Percentiles rank a stretch among this genome's conserved stretches.
These are phyloP conservation scores for Coleophora deauratella DNA, from an alignment of 2,888 invertebrate genomes.

Conservation along the genomic window DNA sequence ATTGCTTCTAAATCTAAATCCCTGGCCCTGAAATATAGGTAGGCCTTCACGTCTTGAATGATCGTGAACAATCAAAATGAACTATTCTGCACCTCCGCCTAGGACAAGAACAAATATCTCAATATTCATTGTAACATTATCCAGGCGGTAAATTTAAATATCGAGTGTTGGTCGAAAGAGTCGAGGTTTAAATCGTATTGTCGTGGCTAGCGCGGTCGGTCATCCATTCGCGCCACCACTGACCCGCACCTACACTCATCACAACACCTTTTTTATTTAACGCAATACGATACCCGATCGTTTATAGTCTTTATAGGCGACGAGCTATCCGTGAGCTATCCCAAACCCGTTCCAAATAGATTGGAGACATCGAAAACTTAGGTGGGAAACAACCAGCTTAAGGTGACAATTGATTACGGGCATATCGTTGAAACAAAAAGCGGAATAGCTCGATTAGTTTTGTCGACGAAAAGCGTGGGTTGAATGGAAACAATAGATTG, in stretches of 20 bases:
- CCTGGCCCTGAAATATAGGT: no score
- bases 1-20: background rate
- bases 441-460: slow-evolving; percentile 66
- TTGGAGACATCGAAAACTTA: slow-evolving; percentile 49
- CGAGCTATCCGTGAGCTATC: slow-evolving; percentile 44
- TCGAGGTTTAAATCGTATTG: slow-evolving; percentile 42
- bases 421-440: slow-evolving; percentile 58
- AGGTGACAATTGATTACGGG: slow-evolving; percentile 70
- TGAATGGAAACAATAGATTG: slow-evolving; percentile 65
- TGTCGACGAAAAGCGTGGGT: slow-evolving; percentile 61
- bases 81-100: background rate
- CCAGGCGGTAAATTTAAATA: slow-evolving; percentile 27
- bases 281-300: slow-evolving; percentile 68
- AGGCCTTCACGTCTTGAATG: background rate
- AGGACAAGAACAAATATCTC: slow-evolving; percentile 10
- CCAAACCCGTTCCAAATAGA: slow-evolving; percentile 63
- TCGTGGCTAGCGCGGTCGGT: slow-evolving; percentile 29
- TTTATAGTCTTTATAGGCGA: slow-evolving; percentile 63
- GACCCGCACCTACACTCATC: slow-evolving; percentile 54
- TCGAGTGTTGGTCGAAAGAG: slow-evolving; percentile 29
- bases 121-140: slow-evolving; percentile 36
- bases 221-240: slow-evolving; percentile 58
- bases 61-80: background rate
- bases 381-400: slow-evolving; percentile 55
- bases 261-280: slow-evolving; percentile 65